phyloP scores from a whole-genome alignment of 2,113 vertebrate genomes.

The Tachuris rubrigastra region DNA sequence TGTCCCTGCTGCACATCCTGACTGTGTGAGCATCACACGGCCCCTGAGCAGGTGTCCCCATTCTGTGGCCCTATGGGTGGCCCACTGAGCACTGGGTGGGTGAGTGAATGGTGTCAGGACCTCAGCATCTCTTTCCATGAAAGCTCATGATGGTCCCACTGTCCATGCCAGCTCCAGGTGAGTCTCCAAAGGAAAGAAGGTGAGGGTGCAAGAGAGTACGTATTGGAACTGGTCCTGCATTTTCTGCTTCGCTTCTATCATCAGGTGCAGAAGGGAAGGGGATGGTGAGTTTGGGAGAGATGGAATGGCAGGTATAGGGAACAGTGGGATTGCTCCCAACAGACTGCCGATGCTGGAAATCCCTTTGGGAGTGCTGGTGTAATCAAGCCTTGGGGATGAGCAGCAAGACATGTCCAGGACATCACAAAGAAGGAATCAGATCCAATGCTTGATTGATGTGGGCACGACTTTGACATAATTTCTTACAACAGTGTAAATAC shows the following conservation, averaged over 20 bases:
- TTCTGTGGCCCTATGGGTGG: neutral
- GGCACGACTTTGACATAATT: neutral
- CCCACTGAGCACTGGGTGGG: neutral
- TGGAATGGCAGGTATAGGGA: neutral
- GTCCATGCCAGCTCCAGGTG: neutral
- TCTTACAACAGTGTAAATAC: neutral
- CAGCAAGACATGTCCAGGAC: neutral
- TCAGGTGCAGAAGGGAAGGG: neutral
- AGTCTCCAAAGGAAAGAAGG: neutral
- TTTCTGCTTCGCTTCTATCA: neutral
- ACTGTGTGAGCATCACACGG: neutral
- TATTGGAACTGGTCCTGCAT: neutral
- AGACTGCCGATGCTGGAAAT: neutral
- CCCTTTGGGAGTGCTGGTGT: neutral
- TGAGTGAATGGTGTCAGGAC: neutral
- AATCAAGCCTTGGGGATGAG: neutral
- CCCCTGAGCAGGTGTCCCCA: neutral
- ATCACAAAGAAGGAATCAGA: neutral
- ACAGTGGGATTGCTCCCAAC: neutral
- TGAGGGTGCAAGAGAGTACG: neutral
- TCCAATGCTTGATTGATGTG: neutral
- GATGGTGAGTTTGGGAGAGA: neutral
- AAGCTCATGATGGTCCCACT: neutral
- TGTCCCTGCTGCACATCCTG: neutral
- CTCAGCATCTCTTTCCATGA: neutral